Conservation (phyloP, 2,113 vertebrate species). For the Marmota flaviventris region DNA sequence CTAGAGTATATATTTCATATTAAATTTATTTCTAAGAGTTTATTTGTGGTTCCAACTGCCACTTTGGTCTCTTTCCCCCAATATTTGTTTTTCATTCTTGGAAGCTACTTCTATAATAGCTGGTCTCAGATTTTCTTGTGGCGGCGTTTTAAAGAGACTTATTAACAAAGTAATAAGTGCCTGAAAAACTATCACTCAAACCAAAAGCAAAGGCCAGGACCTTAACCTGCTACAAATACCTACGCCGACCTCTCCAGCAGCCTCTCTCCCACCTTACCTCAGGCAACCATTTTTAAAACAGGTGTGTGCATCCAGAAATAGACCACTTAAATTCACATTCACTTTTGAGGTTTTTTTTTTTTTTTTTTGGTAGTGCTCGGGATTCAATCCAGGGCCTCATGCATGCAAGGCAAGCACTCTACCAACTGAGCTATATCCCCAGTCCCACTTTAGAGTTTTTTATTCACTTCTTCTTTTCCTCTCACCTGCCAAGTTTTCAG, state of each 20-base stretch:
- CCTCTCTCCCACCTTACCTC: neutral
- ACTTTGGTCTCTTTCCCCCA: neutral
- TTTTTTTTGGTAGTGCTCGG: no score
- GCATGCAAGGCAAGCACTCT: no score
- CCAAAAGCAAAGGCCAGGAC: neutral
- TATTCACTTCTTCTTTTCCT: neutral
- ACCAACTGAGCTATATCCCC: no score
- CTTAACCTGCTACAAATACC: neutral
- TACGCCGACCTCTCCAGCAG: accelerated
- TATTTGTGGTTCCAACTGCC: neutral
- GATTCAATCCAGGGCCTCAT: no score
- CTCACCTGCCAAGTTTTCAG: neutral
- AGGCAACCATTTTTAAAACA: neutral
- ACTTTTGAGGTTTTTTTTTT: neutral
- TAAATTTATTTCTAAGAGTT: neutral
- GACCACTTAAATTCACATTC: neutral
- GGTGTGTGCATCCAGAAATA: neutral
- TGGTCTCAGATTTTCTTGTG: neutral
- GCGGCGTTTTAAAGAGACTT: neutral
- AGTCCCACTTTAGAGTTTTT: neutral
- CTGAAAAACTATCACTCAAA: neutral
- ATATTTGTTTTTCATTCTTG: neutral
- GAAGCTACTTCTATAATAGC: neutral
- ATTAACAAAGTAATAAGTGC: neutral
- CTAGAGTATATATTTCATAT: neutral